phyloP scores from a whole-genome alignment of 2,888 invertebrate genomes.

The Crepidodera aurea region DNA sequence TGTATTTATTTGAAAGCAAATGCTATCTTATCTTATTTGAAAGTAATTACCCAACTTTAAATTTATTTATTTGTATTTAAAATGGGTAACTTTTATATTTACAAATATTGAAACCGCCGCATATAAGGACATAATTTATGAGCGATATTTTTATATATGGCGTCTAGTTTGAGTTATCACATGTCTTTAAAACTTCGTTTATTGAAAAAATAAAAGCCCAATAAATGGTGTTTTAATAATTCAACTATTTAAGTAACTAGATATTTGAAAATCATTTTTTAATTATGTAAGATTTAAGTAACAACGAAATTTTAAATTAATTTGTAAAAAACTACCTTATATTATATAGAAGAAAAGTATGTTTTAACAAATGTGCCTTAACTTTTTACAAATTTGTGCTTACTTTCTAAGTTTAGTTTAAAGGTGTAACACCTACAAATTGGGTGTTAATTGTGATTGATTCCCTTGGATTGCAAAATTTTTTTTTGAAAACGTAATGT shows the following conservation, averaged over 20 bases:
- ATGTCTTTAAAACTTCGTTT: not conserved
- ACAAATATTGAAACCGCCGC: conserved; percentile 4
- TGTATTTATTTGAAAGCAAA: conserved; percentile 19
- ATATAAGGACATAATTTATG: not conserved
- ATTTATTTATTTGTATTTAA: not conserved
- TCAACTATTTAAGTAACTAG: not conserved
- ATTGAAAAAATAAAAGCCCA: conserved; percentile 5
- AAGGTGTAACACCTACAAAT: conserved; percentile 9
- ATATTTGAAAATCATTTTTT: not conserved
- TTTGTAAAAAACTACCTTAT: conserved; percentile 17
- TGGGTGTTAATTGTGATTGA: not conserved
- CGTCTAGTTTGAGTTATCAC: not conserved
- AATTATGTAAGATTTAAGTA: not conserved
- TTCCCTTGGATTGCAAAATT: conserved; percentile 1
- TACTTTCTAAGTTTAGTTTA: conserved; percentile 1
- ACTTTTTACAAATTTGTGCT: conserved; percentile 18
- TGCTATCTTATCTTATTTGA: conserved; percentile 8
- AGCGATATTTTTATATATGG: not conserved
- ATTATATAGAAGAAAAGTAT: conserved; percentile 4
- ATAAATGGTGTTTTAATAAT: not conserved
- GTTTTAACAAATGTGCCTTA: conserved; percentile 12
- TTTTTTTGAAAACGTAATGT: no score
- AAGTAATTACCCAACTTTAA: not conserved
- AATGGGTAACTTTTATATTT: conserved; percentile 1
- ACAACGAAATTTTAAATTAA: conserved; percentile 8